phyloP scores from a whole-genome alignment of 2,797 vertebrate genomes.

The Aeoliscus strigatus region DNA sequence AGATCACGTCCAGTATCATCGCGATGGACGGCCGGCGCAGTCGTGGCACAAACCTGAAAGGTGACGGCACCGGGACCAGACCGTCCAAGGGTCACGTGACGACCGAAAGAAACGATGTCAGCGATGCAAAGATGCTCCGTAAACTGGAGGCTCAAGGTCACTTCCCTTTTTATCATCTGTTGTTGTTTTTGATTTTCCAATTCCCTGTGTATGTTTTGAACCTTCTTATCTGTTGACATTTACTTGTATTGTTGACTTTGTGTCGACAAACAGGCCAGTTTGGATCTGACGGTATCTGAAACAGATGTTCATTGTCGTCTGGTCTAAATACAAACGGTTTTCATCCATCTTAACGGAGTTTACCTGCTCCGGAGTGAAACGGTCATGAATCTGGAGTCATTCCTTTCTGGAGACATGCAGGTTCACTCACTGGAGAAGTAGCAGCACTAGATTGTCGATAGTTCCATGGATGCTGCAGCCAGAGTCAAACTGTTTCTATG shows the following conservation, averaged over 20 bases:
- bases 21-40: slow-evolving; percentile 88
- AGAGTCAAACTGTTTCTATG: slow-evolving; percentile 1
- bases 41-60: slow-evolving; percentile 71
- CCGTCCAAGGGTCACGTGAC: slow-evolving; percentile 77
- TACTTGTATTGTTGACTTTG: too few species aligned
- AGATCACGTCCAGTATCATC: slow-evolving; percentile 80
- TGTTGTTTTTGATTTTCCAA: too few species aligned
- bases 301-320: background rate
- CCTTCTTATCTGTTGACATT: too few species aligned
- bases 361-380: too few species aligned
- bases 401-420: background rate
- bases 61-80: slow-evolving; percentile 64
- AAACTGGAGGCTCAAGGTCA: slow-evolving; percentile 93
- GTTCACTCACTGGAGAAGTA: background rate
- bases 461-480: background rate
- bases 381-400: background rate
- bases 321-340: too few species aligned
- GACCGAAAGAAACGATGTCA: slow-evolving; percentile 62
- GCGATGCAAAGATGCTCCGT: slow-evolving; percentile 83
- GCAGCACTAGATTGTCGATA: background rate
- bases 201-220: too few species aligned
- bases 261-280: too few species aligned
- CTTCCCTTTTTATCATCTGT: too few species aligned
- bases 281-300: too few species aligned
- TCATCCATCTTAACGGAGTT: too few species aligned